Evolutionary conservation across 2,888 invertebrate genomes (phyloP).

Genomic region (Axea sp.): DNA sequence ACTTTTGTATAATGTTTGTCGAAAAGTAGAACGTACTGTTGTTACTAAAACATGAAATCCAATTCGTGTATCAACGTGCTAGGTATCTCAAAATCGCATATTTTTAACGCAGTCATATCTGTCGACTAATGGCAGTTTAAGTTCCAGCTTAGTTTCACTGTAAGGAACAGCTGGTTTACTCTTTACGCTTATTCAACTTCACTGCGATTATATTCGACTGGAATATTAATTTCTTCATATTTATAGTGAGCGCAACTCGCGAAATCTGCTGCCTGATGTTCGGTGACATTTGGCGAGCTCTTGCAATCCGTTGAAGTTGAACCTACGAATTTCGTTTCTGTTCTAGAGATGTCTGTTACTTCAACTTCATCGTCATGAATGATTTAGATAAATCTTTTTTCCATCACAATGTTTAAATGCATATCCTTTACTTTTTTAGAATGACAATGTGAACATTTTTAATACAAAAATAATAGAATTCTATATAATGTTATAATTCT

Average conservation of each 20-base stretch:
- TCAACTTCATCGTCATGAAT: too few species aligned
- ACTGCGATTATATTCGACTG: constrained; percentile 26
- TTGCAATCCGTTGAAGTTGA: too few species aligned
- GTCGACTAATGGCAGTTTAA: constrained; percentile 22
- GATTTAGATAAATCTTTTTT: too few species aligned
- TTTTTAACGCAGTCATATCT: constrained; percentile 8
- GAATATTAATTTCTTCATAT: constrained; percentile 43
- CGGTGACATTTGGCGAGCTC: constrained; percentile 4
- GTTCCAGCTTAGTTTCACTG: constrained; percentile 21
- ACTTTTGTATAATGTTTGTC: not conserved
- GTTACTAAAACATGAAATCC: constrained; percentile 21
- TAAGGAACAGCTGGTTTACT: constrained; percentile 27
- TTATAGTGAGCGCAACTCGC: constrained; percentile 2
- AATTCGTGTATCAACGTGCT: constrained; percentile 12
- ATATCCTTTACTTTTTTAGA: too few species aligned
- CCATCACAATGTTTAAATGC: too few species aligned
- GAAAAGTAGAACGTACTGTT: constrained; percentile 14
- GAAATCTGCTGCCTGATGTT: not conserved
- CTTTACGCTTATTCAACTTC: constrained; percentile 9
- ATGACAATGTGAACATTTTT: too few species aligned
- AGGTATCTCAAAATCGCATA: constrained; percentile 9
- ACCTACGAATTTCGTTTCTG: too few species aligned
- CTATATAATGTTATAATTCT: too few species aligned
- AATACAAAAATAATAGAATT: too few species aligned
- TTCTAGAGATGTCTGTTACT: too few species aligned